phyloP scores from a whole-genome alignment of 2,797 vertebrate species.

The Coendou prehensilis region DNA sequence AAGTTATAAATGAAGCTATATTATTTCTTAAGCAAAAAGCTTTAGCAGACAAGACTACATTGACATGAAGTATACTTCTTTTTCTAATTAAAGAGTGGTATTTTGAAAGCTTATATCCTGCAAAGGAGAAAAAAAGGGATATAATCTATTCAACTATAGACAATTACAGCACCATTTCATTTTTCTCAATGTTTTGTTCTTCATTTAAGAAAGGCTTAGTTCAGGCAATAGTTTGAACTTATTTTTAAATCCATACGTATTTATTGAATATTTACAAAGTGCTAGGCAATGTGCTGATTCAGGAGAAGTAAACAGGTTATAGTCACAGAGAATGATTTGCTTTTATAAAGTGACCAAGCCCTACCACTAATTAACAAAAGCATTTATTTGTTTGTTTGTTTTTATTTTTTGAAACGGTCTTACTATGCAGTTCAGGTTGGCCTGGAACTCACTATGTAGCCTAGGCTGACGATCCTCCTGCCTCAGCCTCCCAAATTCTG shows the following conservation, averaged over 20 bases:
- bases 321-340: slow-evolving; percentile 13
- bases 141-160: slow-evolving; percentile 80
- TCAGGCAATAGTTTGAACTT: slow-evolving; percentile 75
- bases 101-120: slow-evolving; percentile 81
- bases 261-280: slow-evolving; percentile 6
- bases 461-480: not conserved
- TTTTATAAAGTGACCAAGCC: slow-evolving; percentile 36
- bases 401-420: not conserved
- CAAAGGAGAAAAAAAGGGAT: slow-evolving; percentile 78
- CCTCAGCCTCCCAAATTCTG: not conserved
- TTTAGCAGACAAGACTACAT: slow-evolving; percentile 75
- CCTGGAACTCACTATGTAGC: not conserved
- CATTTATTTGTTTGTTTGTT: not conserved
- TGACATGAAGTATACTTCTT: slow-evolving; percentile 75
- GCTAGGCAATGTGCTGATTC: not conserved
- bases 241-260: slow-evolving; percentile 49
- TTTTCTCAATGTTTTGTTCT: slow-evolving; percentile 79
- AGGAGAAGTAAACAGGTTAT: not conserved
- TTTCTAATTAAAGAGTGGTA: slow-evolving; percentile 75
- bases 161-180: slow-evolving; percentile 83
- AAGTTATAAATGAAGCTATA: slow-evolving; percentile 82
- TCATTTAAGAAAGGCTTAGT: slow-evolving; percentile 77
- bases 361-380: slow-evolving; percentile 11
- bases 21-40: slow-evolving; percentile 79
- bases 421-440: not conserved